Percentiles rank a stretch among this genome's conserved stretches.
Conservation (phyloP, 2,888 invertebrate species). For the Agrochola lota region DNA sequence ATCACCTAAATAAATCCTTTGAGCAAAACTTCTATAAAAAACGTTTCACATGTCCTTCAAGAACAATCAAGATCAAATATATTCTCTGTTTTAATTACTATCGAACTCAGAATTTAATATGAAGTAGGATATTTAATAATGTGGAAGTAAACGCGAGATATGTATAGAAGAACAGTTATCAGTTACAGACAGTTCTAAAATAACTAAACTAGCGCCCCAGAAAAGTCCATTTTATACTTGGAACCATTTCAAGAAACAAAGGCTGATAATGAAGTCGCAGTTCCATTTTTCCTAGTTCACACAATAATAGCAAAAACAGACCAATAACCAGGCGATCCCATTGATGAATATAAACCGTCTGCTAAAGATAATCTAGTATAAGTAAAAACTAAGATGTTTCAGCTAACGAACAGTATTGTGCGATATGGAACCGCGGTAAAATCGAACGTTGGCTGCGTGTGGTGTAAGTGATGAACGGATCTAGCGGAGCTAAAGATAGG, state of each 20-base stretch:
- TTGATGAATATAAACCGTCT: slow-evolving; percentile 73
- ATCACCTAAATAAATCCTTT: not conserved
- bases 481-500: no score
- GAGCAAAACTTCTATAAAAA: not conserved
- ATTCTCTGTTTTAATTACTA: not conserved
- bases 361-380: slow-evolving; percentile 75
- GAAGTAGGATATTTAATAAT: not conserved
- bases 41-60: not conserved
- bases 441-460: slow-evolving; percentile 73
- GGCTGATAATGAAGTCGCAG: slow-evolving; percentile 12
- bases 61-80: not conserved
- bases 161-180: not conserved
- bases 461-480: slow-evolving; percentile 57
- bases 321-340: slow-evolving; percentile 54
- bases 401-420: slow-evolving; percentile 87
- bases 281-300: not conserved
- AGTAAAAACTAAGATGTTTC: slow-evolving; percentile 82
- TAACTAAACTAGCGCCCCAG: not conserved
- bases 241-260: slow-evolving; percentile 20
- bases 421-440: slow-evolving; percentile 80
- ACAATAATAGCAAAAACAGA: slow-evolving; percentile 44
- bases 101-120: no score
- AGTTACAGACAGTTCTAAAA: not conserved
- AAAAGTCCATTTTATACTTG: not conserved
- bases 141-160: no score